Base-by-base conservation (phyloP, 1,140 invertebrate species). In the Plutomurus gul region DNA sequence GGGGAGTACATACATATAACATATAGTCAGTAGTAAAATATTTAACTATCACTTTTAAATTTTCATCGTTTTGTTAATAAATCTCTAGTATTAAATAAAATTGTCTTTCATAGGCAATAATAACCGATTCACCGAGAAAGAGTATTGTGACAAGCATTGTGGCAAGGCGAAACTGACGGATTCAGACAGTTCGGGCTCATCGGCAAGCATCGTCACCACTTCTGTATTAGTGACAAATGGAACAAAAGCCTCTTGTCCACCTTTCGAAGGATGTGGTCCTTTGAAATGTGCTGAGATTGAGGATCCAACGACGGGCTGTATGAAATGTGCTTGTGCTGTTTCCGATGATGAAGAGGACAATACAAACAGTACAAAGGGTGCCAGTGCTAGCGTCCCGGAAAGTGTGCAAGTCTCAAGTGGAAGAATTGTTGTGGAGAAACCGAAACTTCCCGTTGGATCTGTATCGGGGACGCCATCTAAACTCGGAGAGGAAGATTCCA, bases 201-300 rank as follows among this genome's bases (percentile, higher is more conserved):
- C 22, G 20, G 10, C 70, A 18, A 18, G 36, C 25, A 72, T 18
- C 18, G 18, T 11, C 65, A 71, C n/a, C 3, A 27, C 18, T 16
- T 7, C 36, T 25, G 4, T 25, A n/a, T 10, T 30, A 36, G 37
- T 36, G 18, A 16, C 43, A 22, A 74, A 49, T 49, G n/a, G 22
- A 10, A 75, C 47, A 18, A 75, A 47, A 46, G n/a, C 37, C 27
- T 6, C 13, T 13, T 83, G 82, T 79, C 79, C 82, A 51, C 40
- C 40, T 20, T 83, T 83, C 47, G 78, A 83, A 22, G 82, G 79
- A 46, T 83, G 82, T 71, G 51, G 71, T 27, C 46, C 79, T 30
- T 27, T 76, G 6, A 83, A 83, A 75, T 83, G 82, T 33, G 60
- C 73, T 13, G 77, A 79, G 0, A 18, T 81, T 37, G 51, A 77